These are phyloP conservation scores for Apodemia mormo DNA, from an alignment of 2,888 invertebrate species.

Conservation along the genomic window DNA sequence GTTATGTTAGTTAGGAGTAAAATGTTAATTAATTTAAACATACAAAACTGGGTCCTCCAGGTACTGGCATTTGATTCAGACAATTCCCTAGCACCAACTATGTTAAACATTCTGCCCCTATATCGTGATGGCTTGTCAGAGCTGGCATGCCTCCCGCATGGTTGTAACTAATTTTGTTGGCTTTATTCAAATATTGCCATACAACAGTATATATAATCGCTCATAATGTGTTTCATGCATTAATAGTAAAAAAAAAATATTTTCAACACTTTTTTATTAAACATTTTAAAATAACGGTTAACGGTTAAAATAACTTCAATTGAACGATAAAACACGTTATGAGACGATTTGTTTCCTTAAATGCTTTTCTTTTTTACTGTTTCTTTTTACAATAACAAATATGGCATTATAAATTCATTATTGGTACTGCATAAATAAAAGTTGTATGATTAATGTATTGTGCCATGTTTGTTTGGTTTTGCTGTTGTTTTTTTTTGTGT, in stretches of 20 bases:
- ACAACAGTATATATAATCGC: no score
- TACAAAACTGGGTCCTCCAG: no score
- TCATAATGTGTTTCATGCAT: no score
- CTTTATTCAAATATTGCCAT: slow-evolving; percentile 28
- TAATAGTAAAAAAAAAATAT: no score
- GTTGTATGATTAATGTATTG: not conserved
- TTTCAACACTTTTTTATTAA: no score
- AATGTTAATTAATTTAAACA: no score
- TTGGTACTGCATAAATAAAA: not conserved
- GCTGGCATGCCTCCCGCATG: slow-evolving; percentile 41
- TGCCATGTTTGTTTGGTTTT: slow-evolving; percentile 33
- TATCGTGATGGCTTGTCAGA: not conserved
- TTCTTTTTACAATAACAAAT: not conserved
- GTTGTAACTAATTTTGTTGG: slow-evolving; percentile 38
- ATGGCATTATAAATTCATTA: not conserved
- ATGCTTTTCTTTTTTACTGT: slow-evolving; percentile 5
- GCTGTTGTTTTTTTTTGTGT: slow-evolving; percentile 47
- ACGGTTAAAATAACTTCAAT: no score
- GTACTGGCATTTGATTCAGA: not conserved
- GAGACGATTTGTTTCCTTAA: not conserved
- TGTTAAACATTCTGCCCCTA: not conserved
- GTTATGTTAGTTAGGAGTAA: no score
- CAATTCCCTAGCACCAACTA: not conserved
- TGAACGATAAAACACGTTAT: not conserved
- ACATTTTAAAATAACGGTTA: no score